phyloP scores from a whole-genome alignment of 2,888 invertebrate genomes.

The Lepidocyrtoides sp. region DNA sequence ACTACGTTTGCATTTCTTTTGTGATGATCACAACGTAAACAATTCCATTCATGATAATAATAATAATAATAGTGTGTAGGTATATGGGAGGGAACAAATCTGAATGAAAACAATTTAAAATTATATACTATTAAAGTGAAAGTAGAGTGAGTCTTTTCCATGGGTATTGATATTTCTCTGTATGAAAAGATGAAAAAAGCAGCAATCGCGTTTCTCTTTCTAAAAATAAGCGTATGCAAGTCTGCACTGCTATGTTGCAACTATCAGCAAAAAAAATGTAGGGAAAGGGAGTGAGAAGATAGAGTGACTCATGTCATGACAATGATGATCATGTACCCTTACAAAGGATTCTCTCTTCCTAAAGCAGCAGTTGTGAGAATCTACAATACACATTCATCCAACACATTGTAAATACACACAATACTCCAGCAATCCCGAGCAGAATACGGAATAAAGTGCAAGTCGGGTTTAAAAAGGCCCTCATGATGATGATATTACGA shows the following conservation, averaged over 20 bases:
- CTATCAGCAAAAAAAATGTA: constrained; percentile 12
- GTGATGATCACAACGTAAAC: no score
- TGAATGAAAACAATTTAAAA: constrained; percentile 22
- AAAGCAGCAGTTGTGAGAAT: neutral
- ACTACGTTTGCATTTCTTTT: no score
- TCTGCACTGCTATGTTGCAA: neutral
- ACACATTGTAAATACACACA: neutral
- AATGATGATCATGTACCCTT: neutral
- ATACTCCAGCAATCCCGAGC: constrained; percentile 9
- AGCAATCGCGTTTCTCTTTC: neutral
- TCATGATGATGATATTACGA: neutral
- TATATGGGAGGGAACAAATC: neutral
- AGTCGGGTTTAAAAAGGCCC: neutral
- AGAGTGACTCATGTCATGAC: neutral
- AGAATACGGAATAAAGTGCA: constrained; percentile 18
- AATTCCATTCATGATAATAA: no score
- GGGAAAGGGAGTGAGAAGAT: neutral
- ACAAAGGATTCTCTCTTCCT: neutral
- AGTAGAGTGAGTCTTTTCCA: constrained; percentile 4
- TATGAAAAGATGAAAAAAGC: neutral
- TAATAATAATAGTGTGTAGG: no score
- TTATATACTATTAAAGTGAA: constrained; percentile 36
- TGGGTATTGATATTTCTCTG: neutral
- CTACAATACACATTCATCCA: neutral
- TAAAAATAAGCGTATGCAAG: no score